Conservation (phyloP, 2,888 invertebrate species). For the Catotricha subobsoleta region DNA sequence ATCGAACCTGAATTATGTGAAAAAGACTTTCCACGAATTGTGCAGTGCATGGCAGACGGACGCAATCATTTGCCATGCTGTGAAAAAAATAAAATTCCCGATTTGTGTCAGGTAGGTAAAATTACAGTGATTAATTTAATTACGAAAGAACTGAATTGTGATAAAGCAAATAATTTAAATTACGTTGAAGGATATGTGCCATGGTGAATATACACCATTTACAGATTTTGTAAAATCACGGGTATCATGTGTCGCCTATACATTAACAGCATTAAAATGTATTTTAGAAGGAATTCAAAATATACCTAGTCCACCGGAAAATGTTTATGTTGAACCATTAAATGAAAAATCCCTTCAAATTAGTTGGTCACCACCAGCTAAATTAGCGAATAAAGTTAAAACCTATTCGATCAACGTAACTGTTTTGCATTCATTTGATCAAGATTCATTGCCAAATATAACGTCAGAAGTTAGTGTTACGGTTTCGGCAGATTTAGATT, state of each 20-base stretch:
- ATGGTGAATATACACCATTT: slow-evolving; percentile 69
- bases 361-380: slow-evolving; percentile 47
- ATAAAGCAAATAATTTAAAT: background rate
- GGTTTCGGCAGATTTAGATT: slow-evolving; percentile 41
- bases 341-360: slow-evolving; percentile 54
- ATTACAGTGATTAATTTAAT: background rate
- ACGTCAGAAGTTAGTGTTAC: slow-evolving; percentile 32
- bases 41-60: slow-evolving; percentile 62
- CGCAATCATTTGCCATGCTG: slow-evolving; percentile 76
- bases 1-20: slow-evolving; percentile 69
- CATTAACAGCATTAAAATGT: slow-evolving; percentile 64
- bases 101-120: slow-evolving; percentile 46
- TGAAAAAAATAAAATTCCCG: slow-evolving; percentile 60
- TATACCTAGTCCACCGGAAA: slow-evolving; percentile 55
- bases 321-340: slow-evolving; percentile 51
- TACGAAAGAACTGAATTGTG: background rate
- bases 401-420: slow-evolving; percentile 57
- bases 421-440: slow-evolving; percentile 47
- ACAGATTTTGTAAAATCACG: slow-evolving; percentile 69
- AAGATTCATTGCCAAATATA: slow-evolving; percentile 17
- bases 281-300: slow-evolving; percentile 56
- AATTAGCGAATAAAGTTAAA: slow-evolving; percentile 43
- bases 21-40: slow-evolving; percentile 60
- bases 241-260: slow-evolving; percentile 67
- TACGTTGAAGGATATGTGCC: slow-evolving; percentile 44